Percentiles rank a stretch among this genome's conserved stretches.
Evolutionary conservation across 2,113 vertebrate genomes (phyloP).

Genomic region (Cichladusa arquata): DNA sequence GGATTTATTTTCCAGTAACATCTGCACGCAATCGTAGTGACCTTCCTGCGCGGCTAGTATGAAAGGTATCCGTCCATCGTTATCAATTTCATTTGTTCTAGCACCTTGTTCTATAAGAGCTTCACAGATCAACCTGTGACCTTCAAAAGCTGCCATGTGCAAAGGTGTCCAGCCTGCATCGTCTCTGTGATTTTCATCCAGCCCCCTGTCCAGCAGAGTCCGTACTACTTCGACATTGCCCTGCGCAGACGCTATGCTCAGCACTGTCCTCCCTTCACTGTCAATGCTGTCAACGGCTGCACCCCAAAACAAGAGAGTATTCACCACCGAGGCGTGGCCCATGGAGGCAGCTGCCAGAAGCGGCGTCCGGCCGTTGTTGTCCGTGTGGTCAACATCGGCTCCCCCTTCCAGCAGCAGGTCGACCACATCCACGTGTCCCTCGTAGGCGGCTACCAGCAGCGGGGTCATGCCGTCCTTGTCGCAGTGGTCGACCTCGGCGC

Average conservation of each 20-base stretch:
- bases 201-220: conserved; percentile 95
- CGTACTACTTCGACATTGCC: conserved; percentile 96
- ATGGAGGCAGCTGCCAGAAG: conserved; percentile 97
- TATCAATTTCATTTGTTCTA: conserved; percentile 92
- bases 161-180: conserved; percentile 97
- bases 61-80: conserved; percentile 92
- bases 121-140: conserved; percentile 92
- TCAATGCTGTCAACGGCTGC: conserved; percentile 97
- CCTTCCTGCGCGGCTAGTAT: conserved; percentile 93
- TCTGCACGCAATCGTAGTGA: conserved; percentile 95
- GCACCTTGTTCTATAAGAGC: conserved; percentile 98
- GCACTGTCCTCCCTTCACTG: conserved; percentile 93
- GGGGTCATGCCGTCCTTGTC: conserved; percentile 99
- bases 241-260: conserved; percentile 96
- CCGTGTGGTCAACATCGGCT: conserved; percentile 94
- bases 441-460: conserved; percentile 93
- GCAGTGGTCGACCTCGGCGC: conserved; percentile 95
- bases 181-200: conserved; percentile 96
- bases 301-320: conserved; percentile 95
- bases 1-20: conserved; percentile 91
- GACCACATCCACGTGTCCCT: conserved; percentile 96
- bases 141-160: conserved; percentile 97
- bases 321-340: conserved; percentile 95
- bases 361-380: conserved; percentile 94
- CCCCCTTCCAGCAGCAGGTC: conserved; percentile 95